Evolutionary conservation across 2,797 vertebrate species (phyloP).

Genomic region (Peromyscus nudipes): DNA sequence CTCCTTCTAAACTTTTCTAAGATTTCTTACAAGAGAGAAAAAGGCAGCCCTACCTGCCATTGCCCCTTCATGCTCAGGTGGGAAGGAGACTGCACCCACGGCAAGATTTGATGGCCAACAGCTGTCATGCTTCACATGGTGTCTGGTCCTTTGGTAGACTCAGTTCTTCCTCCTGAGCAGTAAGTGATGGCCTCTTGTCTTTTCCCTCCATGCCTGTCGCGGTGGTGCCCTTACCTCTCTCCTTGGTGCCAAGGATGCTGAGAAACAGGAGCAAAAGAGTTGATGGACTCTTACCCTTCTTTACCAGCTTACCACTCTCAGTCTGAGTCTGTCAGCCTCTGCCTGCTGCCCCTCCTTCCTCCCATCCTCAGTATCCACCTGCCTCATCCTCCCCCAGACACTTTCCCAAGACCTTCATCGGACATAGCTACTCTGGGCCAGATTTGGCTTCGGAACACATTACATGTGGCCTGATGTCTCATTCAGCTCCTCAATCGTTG

Average conservation of each 20-base stretch:
- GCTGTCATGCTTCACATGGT: background rate
- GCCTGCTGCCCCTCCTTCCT: no score
- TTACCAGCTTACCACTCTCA: background rate
- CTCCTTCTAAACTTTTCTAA: conserved; percentile 36
- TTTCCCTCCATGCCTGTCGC: background rate
- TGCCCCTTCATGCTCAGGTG: conserved; percentile 49
- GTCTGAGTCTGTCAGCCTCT: background rate
- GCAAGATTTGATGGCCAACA: background rate
- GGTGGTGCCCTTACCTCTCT: background rate
- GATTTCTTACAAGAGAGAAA: conserved; percentile 53
- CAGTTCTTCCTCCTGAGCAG: conserved; percentile 25
- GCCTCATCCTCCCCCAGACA: background rate
- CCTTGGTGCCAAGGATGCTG: background rate
- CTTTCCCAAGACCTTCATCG: conserved; percentile 6
- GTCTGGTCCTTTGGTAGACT: background rate
- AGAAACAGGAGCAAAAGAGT: background rate
- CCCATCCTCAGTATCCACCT: background rate
- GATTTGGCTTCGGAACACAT: background rate
- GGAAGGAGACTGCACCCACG: background rate
- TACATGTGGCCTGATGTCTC: background rate
- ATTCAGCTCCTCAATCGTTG: conserved; percentile 16
- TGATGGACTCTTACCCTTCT: background rate
- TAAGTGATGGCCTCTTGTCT: background rate
- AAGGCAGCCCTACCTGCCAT: conserved; percentile 10
- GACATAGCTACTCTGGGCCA: background rate